Evolutionary conservation across 2,888 invertebrate genomes (phyloP).

Genomic region (Machimus rusticus): DNA sequence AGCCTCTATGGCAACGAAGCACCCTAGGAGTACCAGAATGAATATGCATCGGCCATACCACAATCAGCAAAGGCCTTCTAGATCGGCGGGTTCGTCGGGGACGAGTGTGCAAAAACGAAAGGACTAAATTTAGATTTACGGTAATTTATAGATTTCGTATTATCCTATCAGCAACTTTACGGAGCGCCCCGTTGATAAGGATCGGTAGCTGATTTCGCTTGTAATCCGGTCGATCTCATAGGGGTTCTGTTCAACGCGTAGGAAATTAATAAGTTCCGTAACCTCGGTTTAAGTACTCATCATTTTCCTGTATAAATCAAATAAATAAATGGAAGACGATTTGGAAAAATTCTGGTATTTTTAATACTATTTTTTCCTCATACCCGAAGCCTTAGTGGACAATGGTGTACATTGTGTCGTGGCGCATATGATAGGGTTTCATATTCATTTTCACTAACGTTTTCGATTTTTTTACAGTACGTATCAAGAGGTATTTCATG

Average conservation of each 20-base stretch:
- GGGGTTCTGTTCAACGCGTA: neutral
- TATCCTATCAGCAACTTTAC: neutral
- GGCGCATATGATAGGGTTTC: too few species aligned
- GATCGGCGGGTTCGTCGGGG: neutral
- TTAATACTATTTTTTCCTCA: neutral
- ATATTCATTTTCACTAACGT: too few species aligned
- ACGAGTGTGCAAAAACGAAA: neutral
- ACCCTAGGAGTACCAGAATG: neutral
- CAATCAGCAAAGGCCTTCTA: neutral
- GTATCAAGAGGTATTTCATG: too few species aligned
- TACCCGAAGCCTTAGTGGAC: neutral
- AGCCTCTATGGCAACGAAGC: neutral
- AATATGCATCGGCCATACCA: neutral
- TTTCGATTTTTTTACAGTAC: too few species aligned
- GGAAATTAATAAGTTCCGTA: conserved; percentile 24
- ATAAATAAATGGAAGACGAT: neutral
- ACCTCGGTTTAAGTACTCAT: conserved; percentile 16
- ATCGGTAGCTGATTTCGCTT: neutral
- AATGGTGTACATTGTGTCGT: too few species aligned
- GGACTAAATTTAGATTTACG: conserved; percentile 1
- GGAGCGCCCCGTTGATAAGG: neutral
- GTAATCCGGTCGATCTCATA: neutral
- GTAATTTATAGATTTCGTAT: conserved; percentile 8
- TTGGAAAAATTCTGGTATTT: neutral
- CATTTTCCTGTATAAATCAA: conserved; percentile 10